Evolutionary conservation across 1,140 invertebrate genomes (phyloP), one percentile per base, ranked within the genome.

Genomic region (Trigoniulus corallinus): DNA sequence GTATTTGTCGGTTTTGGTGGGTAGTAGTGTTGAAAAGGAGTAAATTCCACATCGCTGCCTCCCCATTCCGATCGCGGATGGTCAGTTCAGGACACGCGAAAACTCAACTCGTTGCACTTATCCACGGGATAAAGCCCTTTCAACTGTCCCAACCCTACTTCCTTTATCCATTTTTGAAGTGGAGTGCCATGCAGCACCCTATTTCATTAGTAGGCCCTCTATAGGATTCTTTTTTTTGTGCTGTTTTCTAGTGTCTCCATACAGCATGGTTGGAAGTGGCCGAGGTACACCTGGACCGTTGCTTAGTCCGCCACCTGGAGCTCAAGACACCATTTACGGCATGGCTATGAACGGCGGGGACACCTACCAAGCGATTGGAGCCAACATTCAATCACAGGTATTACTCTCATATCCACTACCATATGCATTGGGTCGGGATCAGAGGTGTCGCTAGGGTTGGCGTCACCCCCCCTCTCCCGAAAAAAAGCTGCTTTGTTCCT

Each of bases 221-320:
- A 40, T 53, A 22, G 21, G 12, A 24, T 7, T 23, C 2, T 53
- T 23, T 24, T 23, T 34, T 34, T 34, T 34, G 7, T 34, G 29
- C 29, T 34, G 7, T 34, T 34, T 7, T 34, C 29, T 34, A 7
- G 29, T 34, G 7, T 34, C 29, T 34, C 29, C 29, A 15, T 93
- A 92, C 73, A 87, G 81, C 59, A 82, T 88, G 81, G 83, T 81
- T 56, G 75, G 78, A 55, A 79, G 80, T 52, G 80, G 81, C 51
- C 82, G 84, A 60, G 84, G 85, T 56, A 86, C 85, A 47, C 81
- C 86, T 48, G 89, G 84, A 41, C 15, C 29, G 15, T 86, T 92
- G 82, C 88, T 92, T 84, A 88, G 85, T 51, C 86, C 87, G 55
- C 86, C 86, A 60, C 85, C 86, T 13, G 60, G 60, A 22, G 56